Base-by-base conservation (phyloP, 1,140 invertebrate species). In the Neotoxoptera formosana region DNA sequence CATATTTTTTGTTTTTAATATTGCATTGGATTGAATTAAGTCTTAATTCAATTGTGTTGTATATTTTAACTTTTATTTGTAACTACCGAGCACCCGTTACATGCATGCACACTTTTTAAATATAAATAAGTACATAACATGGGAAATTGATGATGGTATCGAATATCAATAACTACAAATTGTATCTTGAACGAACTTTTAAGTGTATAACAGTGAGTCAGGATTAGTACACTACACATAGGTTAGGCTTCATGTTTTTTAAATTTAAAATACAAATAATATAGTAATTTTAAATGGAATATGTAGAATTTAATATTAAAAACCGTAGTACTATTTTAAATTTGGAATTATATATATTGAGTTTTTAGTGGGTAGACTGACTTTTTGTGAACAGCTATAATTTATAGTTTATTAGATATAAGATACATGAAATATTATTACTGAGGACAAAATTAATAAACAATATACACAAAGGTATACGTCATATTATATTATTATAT, bases 341-440 rank as follows among this genome's bases (percentile, higher is more conserved):
- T n/a, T 21, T 53, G 41, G 1, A 41, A 7, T 17, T n/a, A n/a
- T n/a, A 7, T 17, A 67, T 14, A 6, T n/a, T 25, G 9, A n/a
- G 30, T n/a, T 76, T 76, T n/a, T 6, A n/a, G 30, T n/a, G 25
- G 2, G 30, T 67, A 60, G 30, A 60, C 56, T 48, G 51, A 53
- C 11, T 6, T n/a, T 76, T 76, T 76, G 14, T 34, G 60, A n/a
- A 76, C 9, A 20, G 60, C n/a, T 30, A n/a, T n/a, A n/a, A 76
- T 76, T 76, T 17, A 76, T 76, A 76, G 0, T 14, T 76, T n/a
- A 67, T 67, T 17, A 67, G 14, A 67, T 76, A 17, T 76, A 17
- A 76, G 60, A 76, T 76, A 76, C 60, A n/a, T n/a, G n/a, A 76
- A 76, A n/a, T n/a, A n/a, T 67, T 67, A 67, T 76, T 67, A n/a